Base-by-base conservation (phyloP, 2,113 vertebrate genomes). In the Pomatostomus ruficeps region DNA sequence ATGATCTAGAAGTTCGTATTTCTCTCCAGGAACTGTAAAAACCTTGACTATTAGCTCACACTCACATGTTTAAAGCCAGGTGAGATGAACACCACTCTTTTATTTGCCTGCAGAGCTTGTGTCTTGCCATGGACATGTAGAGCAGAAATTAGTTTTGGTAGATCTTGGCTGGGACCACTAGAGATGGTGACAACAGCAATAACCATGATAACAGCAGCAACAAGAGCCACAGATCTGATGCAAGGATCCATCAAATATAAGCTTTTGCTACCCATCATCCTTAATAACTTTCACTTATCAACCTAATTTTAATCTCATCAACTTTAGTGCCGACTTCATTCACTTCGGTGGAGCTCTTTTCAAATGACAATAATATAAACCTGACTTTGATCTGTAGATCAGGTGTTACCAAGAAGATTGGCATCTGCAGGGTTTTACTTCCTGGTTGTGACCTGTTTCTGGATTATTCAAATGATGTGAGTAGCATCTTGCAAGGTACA, bases 361-460 rank as follows among this genome's bases (percentile, higher is more conserved):
- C 78, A 96, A 91, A 91, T 82, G 54, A 15, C 5, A 88, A 51
- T 40, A 67, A 46, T 61, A 77, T 85, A 91, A 95, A 89, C 42
- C 62, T 0, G 11, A 66, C 93, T 95, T 94, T 94, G 89, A 89
- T 85, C 73, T 92, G 52, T 25, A 91, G 66, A 87, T 85, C 66
- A 62, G 68, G 66, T 91, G 19, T 61, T 92, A 70, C 46, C 54
- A 80, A 90, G 80, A 84, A 95, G 55, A 85, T 28, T 92, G 80
- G 35, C 4, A 15, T 91, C 84, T 90, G 18, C 11, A 80, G 55
- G 38, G 3, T 59, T 94, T 90, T 90, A 48, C 75, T 91, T 93
- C 91, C 85, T 95, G 92, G 78, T 88, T 95, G 55, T 63, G 89
- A 96, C 74, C 82, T 93, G 43, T 83, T 88, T 58, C 71, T 85